Evolutionary conservation across 2,113 vertebrate genomes (phyloP), one percentile per base, ranked within the genome.

Genomic region (Scatophagus argus): DNA sequence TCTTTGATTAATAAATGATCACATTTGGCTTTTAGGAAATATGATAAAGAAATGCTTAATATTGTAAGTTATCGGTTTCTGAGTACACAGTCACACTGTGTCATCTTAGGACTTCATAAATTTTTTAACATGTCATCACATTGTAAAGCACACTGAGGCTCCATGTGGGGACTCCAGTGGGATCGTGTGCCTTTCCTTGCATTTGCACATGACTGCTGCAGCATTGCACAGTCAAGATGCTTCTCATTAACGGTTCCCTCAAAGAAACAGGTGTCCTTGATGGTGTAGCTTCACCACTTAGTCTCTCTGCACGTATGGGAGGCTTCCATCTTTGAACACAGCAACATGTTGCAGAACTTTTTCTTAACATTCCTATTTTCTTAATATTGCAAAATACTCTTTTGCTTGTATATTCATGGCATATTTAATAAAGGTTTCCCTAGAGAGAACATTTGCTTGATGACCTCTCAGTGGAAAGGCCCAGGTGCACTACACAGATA

Each of bases 201-300:
- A 74, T 85, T 84, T 70, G 71, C 61, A 87, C 68, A 59, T 58
- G 59, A 46, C 66, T 79, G 74, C 56, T 68, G 78, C 65, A 79
- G 69, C 16, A 23, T 58, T 74, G 59, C 69, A 79, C 43, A 70
- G 60, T 39, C 54, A 65, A 66, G 70, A 71, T 77, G 70, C 64
- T 66, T 74, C 69, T 86, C 66, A 78, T 39, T 86, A 82, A 74
- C 65, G 52, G 68, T 29, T 77, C 66, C 70, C 74, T 81, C 59
- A 16, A 73, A 85, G 75, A 85, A 80, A 79, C 74, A 90, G 81
- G 76, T 92, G 89, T 92, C 91, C 92, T 93, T 93, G 89, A 89
- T 73, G 66, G 77, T 80, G 73, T 66, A 72, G 70, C 72, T 63
- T 41, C 36, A 39, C 60, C 82, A 49, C 79, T 64, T 17, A 56